Percentiles rank a stretch among this genome's conserved stretches.
Evolutionary conservation across 2,888 invertebrate genomes (phyloP).

Genomic region (Acrocyrtus sp.): DNA sequence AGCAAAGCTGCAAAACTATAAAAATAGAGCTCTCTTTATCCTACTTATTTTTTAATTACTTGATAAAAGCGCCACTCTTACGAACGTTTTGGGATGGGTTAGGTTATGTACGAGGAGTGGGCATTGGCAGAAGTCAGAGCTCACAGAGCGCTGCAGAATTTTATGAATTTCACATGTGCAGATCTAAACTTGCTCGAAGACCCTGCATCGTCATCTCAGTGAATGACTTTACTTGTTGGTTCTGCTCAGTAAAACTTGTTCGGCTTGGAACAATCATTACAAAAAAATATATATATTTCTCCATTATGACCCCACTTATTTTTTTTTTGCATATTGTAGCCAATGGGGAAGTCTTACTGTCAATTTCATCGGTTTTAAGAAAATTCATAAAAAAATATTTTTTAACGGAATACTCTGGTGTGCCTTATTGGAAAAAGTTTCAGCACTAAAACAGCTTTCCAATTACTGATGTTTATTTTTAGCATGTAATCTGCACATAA

Average conservation of each 20-base stretch:
- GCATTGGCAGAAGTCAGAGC: background rate
- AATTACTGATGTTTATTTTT: no score
- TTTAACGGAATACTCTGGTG: no score
- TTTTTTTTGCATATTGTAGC: no score
- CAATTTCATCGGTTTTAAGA: no score
- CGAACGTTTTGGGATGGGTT: slow-evolving; percentile 23
- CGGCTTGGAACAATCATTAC: background rate
- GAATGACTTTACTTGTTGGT: background rate
- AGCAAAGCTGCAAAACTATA: background rate
- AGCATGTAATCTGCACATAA: no score
- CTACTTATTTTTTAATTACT: slow-evolving; percentile 18
- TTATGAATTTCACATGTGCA: slow-evolving; percentile 1
- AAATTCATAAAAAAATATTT: no score
- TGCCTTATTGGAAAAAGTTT: no score
- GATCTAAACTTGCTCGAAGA: no score
- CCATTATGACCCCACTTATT: no score
- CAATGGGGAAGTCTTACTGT: no score
- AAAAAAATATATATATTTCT: background rate
- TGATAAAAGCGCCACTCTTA: background rate
- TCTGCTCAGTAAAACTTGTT: background rate
- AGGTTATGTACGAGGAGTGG: slow-evolving; percentile 19
- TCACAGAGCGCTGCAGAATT: background rate
- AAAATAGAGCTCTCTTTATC: slow-evolving; percentile 1
- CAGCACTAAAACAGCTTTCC: no score
- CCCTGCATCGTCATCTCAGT: background rate